phyloP scores from a whole-genome alignment of 1,140 invertebrate species.

The Drosophila lowei region DNA sequence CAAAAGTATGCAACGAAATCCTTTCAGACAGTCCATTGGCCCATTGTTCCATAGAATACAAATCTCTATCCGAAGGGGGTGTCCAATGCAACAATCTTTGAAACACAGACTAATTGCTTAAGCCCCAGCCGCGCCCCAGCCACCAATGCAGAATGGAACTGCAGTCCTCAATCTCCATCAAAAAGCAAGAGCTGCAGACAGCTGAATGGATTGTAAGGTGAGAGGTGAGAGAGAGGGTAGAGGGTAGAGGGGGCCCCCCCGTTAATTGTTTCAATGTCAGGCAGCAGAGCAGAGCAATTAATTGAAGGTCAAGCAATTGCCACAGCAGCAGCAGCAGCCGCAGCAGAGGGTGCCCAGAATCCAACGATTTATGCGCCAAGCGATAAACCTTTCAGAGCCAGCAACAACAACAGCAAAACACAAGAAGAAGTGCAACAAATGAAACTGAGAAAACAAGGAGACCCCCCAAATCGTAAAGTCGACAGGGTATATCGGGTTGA shows the following conservation, averaged over 20 bases:
- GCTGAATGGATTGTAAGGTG: not conserved
- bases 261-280: slow-evolving; percentile 74
- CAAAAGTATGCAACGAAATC: slow-evolving; percentile 37
- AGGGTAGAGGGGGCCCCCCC: slow-evolving; percentile 8
- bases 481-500: not conserved
- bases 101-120: slow-evolving; percentile 53
- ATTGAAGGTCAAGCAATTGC: slow-evolving; percentile 72
- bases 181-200: slow-evolving; percentile 7
- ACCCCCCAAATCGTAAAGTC: not conserved
- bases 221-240: not conserved
- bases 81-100: slow-evolving; percentile 39
- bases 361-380: slow-evolving; percentile 55
- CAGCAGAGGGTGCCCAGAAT: slow-evolving; percentile 15
- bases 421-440: slow-evolving; percentile 8
- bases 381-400: slow-evolving; percentile 51
- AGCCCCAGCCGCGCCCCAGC: slow-evolving; percentile 4
- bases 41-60: slow-evolving; percentile 33
- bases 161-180: slow-evolving; percentile 49
- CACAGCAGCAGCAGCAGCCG: slow-evolving; percentile 28
- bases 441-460: slow-evolving; percentile 5
- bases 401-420: slow-evolving; percentile 16
- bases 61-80: slow-evolving; percentile 44
- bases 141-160: slow-evolving; percentile 3
- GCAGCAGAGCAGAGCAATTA: slow-evolving; percentile 46
- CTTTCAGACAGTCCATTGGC: slow-evolving; percentile 12